A percentile compares a stretch with the other conserved stretches of the same genome.
phyloP scores from a whole-genome alignment of 2,888 invertebrate genomes.

The Drosophila pseudotakahashii region DNA sequence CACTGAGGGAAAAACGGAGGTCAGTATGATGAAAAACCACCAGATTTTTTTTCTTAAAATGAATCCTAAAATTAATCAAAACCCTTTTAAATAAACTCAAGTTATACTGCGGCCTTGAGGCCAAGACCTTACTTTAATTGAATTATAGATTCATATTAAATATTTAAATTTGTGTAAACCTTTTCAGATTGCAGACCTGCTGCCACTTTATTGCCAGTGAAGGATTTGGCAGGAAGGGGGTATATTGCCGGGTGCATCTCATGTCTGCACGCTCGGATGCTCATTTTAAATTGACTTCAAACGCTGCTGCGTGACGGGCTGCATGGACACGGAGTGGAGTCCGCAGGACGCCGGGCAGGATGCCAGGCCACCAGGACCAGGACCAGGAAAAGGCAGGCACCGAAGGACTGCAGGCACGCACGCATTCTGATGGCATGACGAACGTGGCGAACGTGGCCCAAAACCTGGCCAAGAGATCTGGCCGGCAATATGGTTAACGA shows the following conservation, averaged over 20 bases:
- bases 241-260: constrained; percentile 59
- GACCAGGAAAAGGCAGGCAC: background rate
- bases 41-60: too few relatives aligned
- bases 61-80: too few relatives aligned
- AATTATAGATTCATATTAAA: background rate
- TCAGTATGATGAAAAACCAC: too few relatives aligned
- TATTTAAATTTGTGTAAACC: background rate
- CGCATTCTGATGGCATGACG: constrained; percentile 73
- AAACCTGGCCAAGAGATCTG: constrained; percentile 37
- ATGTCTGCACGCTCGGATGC: constrained; percentile 79
- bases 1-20: constrained; percentile 8
- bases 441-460: constrained; percentile 62
- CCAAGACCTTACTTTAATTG: background rate
- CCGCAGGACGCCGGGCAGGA: constrained; percentile 42
- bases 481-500: constrained; percentile 69
- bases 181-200: constrained; percentile 4
- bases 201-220: constrained; percentile 14
- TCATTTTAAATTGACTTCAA: constrained; percentile 81
- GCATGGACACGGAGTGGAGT: constrained; percentile 67
- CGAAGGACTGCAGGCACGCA: constrained; percentile 63
- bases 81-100: background rate
- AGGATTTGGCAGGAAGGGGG: constrained; percentile 12
- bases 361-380: constrained; percentile 33
- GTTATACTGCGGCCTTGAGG: background rate
- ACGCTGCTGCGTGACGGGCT: constrained; percentile 78